Evolutionary conservation across 2,113 vertebrate genomes (phyloP).

Genomic region (Sturnira hondurensis): DNA sequence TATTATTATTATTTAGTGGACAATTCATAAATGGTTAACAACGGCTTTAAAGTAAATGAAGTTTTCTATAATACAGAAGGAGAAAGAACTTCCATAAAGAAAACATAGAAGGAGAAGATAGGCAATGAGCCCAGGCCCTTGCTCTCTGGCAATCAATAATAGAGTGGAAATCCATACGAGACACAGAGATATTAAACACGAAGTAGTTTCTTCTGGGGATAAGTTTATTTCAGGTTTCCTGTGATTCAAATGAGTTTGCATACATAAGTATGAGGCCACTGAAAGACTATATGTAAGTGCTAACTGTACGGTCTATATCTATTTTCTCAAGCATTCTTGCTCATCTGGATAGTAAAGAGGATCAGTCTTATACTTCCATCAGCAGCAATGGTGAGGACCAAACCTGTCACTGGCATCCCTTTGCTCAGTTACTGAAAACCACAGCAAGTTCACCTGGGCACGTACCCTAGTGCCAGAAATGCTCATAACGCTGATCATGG

Average conservation of each 20-base stretch:
- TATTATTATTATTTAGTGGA: not conserved
- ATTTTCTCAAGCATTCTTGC: not conserved
- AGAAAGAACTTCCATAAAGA: not conserved
- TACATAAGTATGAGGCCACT: not conserved
- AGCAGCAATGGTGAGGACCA: not conserved
- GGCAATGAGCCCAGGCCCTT: not conserved
- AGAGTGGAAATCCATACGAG: not conserved
- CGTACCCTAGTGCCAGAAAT: no score
- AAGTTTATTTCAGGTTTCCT: not conserved
- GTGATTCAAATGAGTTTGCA: not conserved
- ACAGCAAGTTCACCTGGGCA: not conserved
- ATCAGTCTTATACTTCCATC: not conserved
- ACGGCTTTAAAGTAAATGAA: not conserved
- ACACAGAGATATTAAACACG: not conserved
- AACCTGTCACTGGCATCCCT: not conserved
- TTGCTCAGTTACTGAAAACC: not conserved
- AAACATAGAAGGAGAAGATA: not conserved
- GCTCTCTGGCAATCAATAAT: not conserved
- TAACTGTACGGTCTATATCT: not conserved
- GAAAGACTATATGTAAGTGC: not conserved
- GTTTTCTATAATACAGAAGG: not conserved
- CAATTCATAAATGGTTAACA: not conserved
- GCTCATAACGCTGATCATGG: not conserved
- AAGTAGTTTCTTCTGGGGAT: not conserved
- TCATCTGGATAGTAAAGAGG: not conserved